Evolutionary conservation across 2,888 invertebrate species (phyloP).

Genomic region (Myopa testacea): DNA sequence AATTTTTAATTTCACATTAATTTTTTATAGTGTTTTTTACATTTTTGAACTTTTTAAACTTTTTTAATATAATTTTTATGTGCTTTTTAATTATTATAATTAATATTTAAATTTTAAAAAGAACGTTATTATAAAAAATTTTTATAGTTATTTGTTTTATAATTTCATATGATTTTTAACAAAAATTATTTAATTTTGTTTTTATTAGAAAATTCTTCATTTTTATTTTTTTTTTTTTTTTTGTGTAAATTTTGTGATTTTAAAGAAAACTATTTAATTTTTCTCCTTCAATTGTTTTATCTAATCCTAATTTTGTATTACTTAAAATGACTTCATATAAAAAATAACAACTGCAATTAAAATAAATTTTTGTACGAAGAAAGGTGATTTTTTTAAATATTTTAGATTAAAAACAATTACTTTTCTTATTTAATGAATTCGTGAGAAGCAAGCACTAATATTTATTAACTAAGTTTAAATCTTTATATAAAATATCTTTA

Average conservation of each 20-base stretch:
- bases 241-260: background rate
- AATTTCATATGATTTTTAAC: background rate
- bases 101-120: too few relatives aligned
- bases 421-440: too few relatives aligned
- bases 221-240: background rate
- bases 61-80: background rate
- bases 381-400: too few relatives aligned
- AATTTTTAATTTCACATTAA: too few relatives aligned
- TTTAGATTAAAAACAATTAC: too few relatives aligned
- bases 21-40: too few relatives aligned
- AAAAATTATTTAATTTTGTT: background rate
- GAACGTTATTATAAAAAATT: background rate
- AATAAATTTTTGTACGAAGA: background rate
- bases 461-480: too few relatives aligned
- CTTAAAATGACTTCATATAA: background rate
- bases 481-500: background rate
- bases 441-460: too few relatives aligned
- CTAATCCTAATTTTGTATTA: background rate
- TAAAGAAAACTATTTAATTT: background rate
- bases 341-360: background rate
- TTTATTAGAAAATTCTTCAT: background rate
- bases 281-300: background rate
- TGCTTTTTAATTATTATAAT: background rate
- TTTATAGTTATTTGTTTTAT: background rate
- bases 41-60: too few relatives aligned